Conservation (phyloP, 2,797 vertebrate genomes). For the Spinus olivaceus region DNA sequence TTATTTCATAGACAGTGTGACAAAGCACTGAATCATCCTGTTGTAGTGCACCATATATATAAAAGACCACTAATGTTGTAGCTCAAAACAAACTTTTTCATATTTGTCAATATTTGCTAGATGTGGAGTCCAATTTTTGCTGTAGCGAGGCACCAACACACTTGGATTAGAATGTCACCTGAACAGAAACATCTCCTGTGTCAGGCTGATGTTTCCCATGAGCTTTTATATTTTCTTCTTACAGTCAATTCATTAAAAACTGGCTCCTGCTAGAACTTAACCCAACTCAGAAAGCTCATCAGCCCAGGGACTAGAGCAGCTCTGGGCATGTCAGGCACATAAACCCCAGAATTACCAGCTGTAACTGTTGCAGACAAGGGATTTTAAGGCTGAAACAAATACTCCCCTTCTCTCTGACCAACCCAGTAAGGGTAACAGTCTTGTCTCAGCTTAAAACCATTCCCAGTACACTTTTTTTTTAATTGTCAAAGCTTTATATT, state of each 20-base stretch:
- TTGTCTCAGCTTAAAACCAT: background rate
- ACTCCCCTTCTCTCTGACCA: background rate
- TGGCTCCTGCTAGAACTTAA: background rate
- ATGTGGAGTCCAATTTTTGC: background rate
- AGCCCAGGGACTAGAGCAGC: background rate
- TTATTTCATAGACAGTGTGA: background rate
- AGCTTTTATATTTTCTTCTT: background rate
- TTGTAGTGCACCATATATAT: background rate
- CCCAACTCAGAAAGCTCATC: background rate
- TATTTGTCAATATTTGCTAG: background rate
- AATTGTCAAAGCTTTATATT: background rate
- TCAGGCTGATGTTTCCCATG: background rate
- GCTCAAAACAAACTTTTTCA: background rate
- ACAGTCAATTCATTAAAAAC: background rate
- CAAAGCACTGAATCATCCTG: background rate
- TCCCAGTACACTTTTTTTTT: background rate
- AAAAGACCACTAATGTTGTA: background rate
- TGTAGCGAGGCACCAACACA: background rate
- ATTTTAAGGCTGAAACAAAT: background rate
- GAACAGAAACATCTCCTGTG: background rate
- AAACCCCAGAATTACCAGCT: background rate
- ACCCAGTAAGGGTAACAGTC: background rate
- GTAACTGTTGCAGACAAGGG: background rate
- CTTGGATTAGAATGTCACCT: constrained; percentile 13
- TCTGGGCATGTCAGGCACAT: background rate